phyloP scores from a whole-genome alignment of 2,113 vertebrate genomes.

The Daboia siamensis region DNA sequence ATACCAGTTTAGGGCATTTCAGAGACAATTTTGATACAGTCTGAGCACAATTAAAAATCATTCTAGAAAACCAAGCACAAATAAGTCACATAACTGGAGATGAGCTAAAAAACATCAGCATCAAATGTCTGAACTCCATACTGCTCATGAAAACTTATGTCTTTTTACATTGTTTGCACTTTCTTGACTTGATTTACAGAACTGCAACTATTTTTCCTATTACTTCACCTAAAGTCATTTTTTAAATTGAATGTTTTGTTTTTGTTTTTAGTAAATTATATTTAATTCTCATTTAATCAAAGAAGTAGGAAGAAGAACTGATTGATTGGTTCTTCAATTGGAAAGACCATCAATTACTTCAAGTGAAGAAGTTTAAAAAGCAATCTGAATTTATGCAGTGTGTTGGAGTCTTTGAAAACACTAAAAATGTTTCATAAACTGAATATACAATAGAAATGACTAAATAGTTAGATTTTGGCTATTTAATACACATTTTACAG shows the following conservation, averaged over 20 bases:
- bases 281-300: not conserved
- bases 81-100: not conserved
- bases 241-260: not conserved
- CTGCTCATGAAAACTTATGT: not conserved
- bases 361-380: not conserved
- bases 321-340: not conserved
- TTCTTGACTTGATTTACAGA: not conserved
- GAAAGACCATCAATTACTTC: accelerated
- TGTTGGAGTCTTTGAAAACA: not conserved
- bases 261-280: not conserved
- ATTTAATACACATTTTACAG: constrained; percentile 56
- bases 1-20: not conserved
- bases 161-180: not conserved
- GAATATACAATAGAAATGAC: constrained; percentile 34
- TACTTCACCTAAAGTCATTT: not conserved
- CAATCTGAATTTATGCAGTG: constrained; percentile 3
- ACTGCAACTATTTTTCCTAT: not conserved
- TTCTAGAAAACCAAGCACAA: not conserved
- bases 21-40: not conserved
- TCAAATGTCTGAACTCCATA: not conserved
- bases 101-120: not conserved
- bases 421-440: not conserved
- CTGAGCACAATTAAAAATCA: not conserved
- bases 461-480: constrained; percentile 23
- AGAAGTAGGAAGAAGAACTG: not conserved